Conservation (phyloP, 2,113 vertebrate genomes). For the Mus pahari region DNA sequence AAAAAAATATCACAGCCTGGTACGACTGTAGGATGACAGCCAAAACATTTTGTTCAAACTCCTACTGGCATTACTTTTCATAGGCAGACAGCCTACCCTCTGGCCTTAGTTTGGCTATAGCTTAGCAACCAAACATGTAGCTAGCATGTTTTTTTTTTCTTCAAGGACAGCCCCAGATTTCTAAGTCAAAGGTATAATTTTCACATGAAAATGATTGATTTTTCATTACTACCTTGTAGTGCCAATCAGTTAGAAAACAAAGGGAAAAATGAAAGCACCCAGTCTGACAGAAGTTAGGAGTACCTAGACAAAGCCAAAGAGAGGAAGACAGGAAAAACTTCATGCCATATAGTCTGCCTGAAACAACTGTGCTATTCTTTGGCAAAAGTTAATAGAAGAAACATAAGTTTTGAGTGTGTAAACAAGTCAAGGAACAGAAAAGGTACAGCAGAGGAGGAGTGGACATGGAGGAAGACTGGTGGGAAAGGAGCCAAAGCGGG, state of each 20-base stretch:
- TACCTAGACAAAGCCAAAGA: background rate
- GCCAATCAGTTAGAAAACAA: background rate
- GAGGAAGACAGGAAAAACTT: background rate
- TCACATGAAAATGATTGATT: conserved; percentile 34
- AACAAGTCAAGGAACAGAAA: background rate
- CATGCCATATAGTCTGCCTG: background rate
- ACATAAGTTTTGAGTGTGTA: background rate
- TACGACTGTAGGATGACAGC: background rate
- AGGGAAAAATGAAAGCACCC: background rate
- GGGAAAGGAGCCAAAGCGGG: background rate
- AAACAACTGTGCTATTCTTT: background rate
- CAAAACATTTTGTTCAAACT: conserved; percentile 4
- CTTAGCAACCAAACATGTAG: conserved; percentile 17
- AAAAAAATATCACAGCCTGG: background rate
- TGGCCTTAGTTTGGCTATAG: conserved; percentile 38
- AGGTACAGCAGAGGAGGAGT: background rate
- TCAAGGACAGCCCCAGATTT: background rate
- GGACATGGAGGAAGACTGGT: background rate
- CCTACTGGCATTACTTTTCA: conserved; percentile 40
- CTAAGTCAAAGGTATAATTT: conserved; percentile 27
- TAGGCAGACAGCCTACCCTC: conserved; percentile 46
- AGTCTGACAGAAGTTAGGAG: background rate
- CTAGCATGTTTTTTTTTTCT: background rate
- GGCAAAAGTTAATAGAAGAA: background rate
- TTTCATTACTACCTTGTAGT: background rate